These are phyloP conservation scores for Epistrophe eligans DNA, from an alignment of 2,888 invertebrate genomes.

Conservation along the genomic window DNA sequence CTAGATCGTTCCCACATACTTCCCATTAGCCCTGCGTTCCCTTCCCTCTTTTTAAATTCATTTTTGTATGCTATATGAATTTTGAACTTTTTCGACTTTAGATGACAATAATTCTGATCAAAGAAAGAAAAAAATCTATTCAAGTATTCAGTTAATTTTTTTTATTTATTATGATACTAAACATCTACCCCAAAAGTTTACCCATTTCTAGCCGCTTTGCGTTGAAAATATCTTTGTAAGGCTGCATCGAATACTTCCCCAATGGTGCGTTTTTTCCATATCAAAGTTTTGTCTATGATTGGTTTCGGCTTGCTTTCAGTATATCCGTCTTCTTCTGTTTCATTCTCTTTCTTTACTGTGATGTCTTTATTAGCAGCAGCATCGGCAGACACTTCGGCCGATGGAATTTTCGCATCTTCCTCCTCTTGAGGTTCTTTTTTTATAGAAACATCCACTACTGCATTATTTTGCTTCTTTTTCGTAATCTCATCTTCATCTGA, in stretches of 20 bases:
- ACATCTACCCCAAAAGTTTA: slow-evolving; percentile 17
- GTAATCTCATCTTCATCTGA: slow-evolving; percentile 81
- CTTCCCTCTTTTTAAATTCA: too few relatives aligned
- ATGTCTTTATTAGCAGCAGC: slow-evolving; percentile 65
- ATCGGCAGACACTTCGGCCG: slow-evolving; percentile 55
- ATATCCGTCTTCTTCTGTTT: slow-evolving; percentile 70
- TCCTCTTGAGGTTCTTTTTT: slow-evolving; percentile 53
- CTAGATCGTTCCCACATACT: too few relatives aligned
- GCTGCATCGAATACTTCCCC: slow-evolving; percentile 91
- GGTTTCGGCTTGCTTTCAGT: slow-evolving; percentile 77
- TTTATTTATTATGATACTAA: neutral
- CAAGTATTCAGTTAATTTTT: too few relatives aligned
- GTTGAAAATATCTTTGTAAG: slow-evolving; percentile 89
- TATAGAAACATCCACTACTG: slow-evolving; percentile 26
- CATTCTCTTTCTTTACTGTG: slow-evolving; percentile 77
- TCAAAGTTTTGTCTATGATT: slow-evolving; percentile 88
- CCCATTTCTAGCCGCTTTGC: slow-evolving; percentile 86
- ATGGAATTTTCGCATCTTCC: neutral
- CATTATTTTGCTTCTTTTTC: slow-evolving; percentile 54
- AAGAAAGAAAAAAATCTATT: neutral
- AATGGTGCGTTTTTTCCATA: slow-evolving; percentile 94
- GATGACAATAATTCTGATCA: too few relatives aligned
- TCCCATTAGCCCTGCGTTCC: too few relatives aligned
- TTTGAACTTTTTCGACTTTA: too few relatives aligned
- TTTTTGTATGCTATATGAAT: too few relatives aligned